Evolutionary conservation across 2,797 vertebrate genomes (phyloP), one percentile per base, ranked within the genome.

Genomic region (Platalea minor): DNA sequence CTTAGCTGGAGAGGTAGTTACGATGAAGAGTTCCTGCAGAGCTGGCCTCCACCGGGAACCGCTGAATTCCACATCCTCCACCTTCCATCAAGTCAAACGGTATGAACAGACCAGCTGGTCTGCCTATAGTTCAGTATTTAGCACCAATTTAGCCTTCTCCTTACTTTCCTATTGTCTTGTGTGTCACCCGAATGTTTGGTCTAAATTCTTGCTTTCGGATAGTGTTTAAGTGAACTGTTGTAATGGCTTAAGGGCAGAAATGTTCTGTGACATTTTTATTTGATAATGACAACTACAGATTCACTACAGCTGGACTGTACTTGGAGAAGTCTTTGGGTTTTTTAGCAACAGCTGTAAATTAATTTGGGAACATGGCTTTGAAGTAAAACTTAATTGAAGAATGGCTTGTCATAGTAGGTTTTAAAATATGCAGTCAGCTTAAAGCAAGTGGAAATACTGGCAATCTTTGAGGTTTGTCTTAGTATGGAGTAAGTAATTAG

Each of bases 21-120:
- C 79, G 25, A 98, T 98, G 97, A 97, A 63, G 96, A 98, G 98
- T 97, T 98, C 97, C 97, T 97, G 97, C 96, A 97, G 98, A 98
- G 98, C 98, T 96, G 98, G 98, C 93, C 98, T 97, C 98, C 98
- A 98, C 97, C 97, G 98, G 97, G 97, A 98, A 97, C 97, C 96
- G 11, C 95, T 98, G 95, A 98, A 96, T 25, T 94, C 92, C 84
- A 89, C 97, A 31, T 84, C 97, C 82, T 96, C 97, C 97, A 94
- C 97, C 94, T 97, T 96, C 94, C 97, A 98, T 77, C 96, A 98
- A 87, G 96, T 96, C 91, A 98, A 98, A 97, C 98, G 98, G 98
- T 99, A 98, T 21, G 97, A 10, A 51, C 50, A 13, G 33, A 0
- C 23, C 0, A 2, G 5, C 51, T 53, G 72, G 29, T 46, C 69